Conservation (phyloP, 2,113 vertebrate genomes). For the Synchiropus splendidus region DNA sequence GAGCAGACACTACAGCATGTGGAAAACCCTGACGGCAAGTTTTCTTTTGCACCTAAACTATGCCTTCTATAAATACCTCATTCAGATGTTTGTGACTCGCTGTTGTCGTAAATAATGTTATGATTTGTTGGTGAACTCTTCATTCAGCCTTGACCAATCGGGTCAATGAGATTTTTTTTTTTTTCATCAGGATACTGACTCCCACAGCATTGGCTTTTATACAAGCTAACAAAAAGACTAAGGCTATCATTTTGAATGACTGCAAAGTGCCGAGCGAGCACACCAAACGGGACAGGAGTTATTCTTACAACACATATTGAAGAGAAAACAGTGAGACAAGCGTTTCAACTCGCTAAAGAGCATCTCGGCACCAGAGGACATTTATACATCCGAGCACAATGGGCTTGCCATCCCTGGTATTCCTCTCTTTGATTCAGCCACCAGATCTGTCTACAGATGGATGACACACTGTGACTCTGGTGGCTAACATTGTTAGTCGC, state of each 20-base stretch:
- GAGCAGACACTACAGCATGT: too few species aligned
- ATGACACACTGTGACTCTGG: constrained; percentile 20
- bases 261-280: constrained; percentile 37
- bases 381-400: constrained; percentile 24
- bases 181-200: constrained; percentile 2
- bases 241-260: constrained; percentile 42
- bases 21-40: too few species aligned
- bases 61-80: too few species aligned
- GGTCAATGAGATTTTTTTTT: too few species aligned
- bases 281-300: constrained; percentile 29
- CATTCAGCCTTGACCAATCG: too few species aligned
- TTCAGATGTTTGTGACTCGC: too few species aligned
- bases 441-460: constrained; percentile 16
- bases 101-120: too few species aligned
- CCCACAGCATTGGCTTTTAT: constrained; percentile 12
- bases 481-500: constrained; percentile 25
- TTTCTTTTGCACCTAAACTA: too few species aligned
- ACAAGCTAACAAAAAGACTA: constrained; percentile 27
- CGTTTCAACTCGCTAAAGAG: constrained; percentile 27
- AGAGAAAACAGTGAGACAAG: constrained; percentile 30
- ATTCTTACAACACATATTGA: constrained; percentile 33
- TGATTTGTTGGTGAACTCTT: too few species aligned
- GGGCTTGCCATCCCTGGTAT: constrained; percentile 21
- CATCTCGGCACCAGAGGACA: constrained; percentile 17
- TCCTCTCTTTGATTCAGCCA: constrained; percentile 16